Conservation (phyloP, 2,888 invertebrate species). For the Caenorhabditis sulstoni region DNA sequence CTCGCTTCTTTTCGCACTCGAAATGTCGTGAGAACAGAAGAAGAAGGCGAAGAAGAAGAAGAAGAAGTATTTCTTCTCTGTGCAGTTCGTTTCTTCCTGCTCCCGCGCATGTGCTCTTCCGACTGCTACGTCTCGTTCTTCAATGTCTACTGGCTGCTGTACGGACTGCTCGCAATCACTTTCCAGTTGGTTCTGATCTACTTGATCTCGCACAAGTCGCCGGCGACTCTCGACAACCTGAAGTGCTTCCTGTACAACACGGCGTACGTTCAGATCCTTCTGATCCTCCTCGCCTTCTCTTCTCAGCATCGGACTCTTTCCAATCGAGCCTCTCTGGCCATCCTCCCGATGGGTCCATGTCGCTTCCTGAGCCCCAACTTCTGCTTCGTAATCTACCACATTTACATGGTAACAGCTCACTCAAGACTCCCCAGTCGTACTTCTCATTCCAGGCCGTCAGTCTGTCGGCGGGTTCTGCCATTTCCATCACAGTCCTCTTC, state of each 20-base stretch:
- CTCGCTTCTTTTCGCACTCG: background rate
- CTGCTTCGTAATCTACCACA: constrained; percentile 50
- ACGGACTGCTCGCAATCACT: constrained; percentile 7
- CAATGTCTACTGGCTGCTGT: constrained; percentile 39
- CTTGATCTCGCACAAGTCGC: constrained; percentile 47
- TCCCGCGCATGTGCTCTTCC: constrained; percentile 51
- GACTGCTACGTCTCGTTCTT: constrained; percentile 53
- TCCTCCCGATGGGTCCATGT: constrained; percentile 42
- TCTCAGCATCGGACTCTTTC: constrained; percentile 40
- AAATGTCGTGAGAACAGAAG: constrained; percentile 42
- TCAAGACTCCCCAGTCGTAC: background rate
- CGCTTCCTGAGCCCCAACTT: constrained; percentile 23
- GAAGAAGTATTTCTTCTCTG: too few species aligned
- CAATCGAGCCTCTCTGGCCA: constrained; percentile 29
- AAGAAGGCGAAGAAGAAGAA: too few species aligned
- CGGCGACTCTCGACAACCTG: constrained; percentile 41
- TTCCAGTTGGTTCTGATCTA: constrained; percentile 42
- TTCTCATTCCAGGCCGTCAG: constrained; percentile 22
- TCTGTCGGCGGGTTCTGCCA: constrained; percentile 36
- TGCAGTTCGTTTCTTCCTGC: background rate
- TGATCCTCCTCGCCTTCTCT: constrained; percentile 27
- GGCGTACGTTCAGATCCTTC: constrained; percentile 21
- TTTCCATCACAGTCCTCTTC: constrained; percentile 45
- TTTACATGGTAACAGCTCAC: constrained; percentile 32
- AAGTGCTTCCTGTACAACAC: constrained; percentile 56